Evolutionary conservation across 2,888 invertebrate species (phyloP).

Genomic region (Brassicogethes aeneus): DNA sequence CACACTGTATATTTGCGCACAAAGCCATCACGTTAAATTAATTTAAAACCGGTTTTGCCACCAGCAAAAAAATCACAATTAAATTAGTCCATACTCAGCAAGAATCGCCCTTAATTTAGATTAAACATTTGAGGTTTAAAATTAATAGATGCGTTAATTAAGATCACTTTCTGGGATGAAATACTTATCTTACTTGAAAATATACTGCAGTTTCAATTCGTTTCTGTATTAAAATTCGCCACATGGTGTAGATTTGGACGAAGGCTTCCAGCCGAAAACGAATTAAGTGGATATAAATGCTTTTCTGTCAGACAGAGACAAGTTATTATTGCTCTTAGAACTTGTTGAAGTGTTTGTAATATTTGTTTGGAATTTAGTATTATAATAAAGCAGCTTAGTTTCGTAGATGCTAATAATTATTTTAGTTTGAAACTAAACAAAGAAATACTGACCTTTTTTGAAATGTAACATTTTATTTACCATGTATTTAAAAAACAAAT

Average conservation of each 20-base stretch:
- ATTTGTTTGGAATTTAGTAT: too few species aligned
- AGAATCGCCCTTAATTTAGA: neutral
- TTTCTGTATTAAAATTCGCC: constrained; percentile 27
- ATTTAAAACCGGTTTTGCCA: too few species aligned
- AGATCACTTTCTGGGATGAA: neutral
- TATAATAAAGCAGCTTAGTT: too few species aligned
- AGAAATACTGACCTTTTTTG: too few species aligned
- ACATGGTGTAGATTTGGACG: constrained; percentile 23
- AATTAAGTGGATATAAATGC: constrained; percentile 29
- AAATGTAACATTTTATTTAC: too few species aligned
- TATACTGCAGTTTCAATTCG: constrained; percentile 4
- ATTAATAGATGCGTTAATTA: neutral
- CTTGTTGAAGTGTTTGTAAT: constrained; percentile 21
- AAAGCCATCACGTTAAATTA: too few species aligned
- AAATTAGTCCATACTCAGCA: too few species aligned
- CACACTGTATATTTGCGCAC: too few species aligned
- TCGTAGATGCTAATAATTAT: too few species aligned
- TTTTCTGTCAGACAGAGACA: constrained; percentile 22
- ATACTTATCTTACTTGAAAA: neutral
- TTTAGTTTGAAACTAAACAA: too few species aligned
- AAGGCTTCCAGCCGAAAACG: constrained; percentile 24
- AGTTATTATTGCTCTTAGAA: constrained; percentile 26
- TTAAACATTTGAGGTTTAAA: neutral
- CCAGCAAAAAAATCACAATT: too few species aligned
- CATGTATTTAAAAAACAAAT: too few species aligned